phyloP scores from a whole-genome alignment of 1,140 invertebrate species.

The Scaptomyza montana region DNA sequence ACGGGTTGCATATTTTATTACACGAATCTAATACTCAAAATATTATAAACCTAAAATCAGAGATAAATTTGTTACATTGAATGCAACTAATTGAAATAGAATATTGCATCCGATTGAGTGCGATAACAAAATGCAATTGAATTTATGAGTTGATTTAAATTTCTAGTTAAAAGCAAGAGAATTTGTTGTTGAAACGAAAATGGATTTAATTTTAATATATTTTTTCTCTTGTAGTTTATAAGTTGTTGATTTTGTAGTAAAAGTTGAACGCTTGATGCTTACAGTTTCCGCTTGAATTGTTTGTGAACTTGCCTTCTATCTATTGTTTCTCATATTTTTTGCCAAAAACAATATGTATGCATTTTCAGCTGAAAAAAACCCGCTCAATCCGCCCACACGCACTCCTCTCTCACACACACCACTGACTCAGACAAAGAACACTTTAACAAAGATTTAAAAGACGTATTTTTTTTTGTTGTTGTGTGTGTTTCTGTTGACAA shows the following conservation, averaged over 20 bases:
- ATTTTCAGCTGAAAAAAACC: background rate
- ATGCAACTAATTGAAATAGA: too few relatives aligned
- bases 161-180: too few relatives aligned
- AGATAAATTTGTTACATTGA: too few relatives aligned
- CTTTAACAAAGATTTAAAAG: constrained; percentile 55
- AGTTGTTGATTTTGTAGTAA: constrained; percentile 17
- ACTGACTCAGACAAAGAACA: constrained; percentile 20
- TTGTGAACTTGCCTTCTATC: constrained; percentile 27
- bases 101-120: too few relatives aligned
- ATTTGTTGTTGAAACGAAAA: background rate
- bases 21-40: too few relatives aligned
- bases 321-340: constrained; percentile 17
- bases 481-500: constrained; percentile 35
- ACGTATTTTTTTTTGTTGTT: constrained; percentile 7
- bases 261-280: constrained; percentile 42
- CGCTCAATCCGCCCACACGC: constrained; percentile 1
- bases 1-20: too few relatives aligned
- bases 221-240: too few relatives aligned
- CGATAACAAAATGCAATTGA: too few relatives aligned
- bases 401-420: constrained; percentile 12
- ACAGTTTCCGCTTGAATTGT: constrained; percentile 41
- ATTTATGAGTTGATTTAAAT: too few relatives aligned
- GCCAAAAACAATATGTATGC: constrained; percentile 15
- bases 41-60: too few relatives aligned
- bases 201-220: background rate